Base-by-base conservation (phyloP, 2,113 vertebrate species). In the Macquaria australasica region DNA sequence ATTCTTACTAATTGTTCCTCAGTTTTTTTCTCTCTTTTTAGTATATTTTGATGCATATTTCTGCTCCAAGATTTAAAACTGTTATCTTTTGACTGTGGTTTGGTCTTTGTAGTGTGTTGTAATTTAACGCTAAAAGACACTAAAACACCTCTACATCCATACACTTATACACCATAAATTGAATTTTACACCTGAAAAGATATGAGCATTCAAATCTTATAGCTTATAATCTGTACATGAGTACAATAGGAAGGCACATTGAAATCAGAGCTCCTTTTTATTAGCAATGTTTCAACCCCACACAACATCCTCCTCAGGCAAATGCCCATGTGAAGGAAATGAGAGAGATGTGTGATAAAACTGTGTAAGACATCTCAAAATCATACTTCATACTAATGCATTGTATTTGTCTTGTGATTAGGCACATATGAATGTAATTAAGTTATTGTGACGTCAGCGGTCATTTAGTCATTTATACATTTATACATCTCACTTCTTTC, bases 211-310 rank as follows among this genome's bases (percentile, higher is more conserved):
- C 5, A 63, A 18, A 63, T 20, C 28, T 28, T 34, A 34, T 34
- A 34, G 5, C 8, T 5, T 16, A 2, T 39, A 28, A 66, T 70
- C 25, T 14, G 1, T 8, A 43, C 31, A 9, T 28, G 21, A 56
- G 48, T 48, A 15, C n/a, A 70, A 18, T 14, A 20, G 28, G 55
- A 45, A 60, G 20, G 16, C 73, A 58, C 58, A 12, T 2, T 53
- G 18, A 14, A 28, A 63, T n/a, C 51, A 39, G 25, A 58, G 21
- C 51, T 75, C 45, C 58, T 51, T 63, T 58, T 77, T 77, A 37
- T 70, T 62, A 53, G 64, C 51, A 59, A 1, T 18, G 31, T 60
- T 62, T 59, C 58, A 10, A 39, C 34, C 21, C 53, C 70, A 31
- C 77, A 76, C 28, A 56, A 20, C 15, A 8, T 73, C 67, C 25